Percentiles rank a stretch among this genome's conserved stretches.
These are phyloP conservation scores for Malurus melanocephalus DNA, from an alignment of 2,113 vertebrate species.

Conservation along the genomic window DNA sequence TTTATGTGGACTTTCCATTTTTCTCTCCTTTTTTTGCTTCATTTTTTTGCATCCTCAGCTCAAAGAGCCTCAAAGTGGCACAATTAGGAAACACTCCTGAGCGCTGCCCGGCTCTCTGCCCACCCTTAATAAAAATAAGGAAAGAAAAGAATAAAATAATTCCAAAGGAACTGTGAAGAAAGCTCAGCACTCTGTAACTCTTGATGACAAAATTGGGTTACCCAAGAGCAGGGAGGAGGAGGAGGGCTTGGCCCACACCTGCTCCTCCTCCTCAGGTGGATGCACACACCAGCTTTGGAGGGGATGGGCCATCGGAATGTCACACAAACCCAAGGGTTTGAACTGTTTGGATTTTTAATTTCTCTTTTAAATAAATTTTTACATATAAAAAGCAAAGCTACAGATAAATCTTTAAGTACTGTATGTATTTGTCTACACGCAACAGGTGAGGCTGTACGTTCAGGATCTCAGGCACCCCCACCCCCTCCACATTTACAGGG, in stretches of 20 bases:
- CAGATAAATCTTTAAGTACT: background rate
- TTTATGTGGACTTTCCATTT: background rate
- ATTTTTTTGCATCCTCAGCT: background rate
- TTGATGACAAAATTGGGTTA: background rate
- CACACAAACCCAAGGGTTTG: background rate
- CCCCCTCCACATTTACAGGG: background rate
- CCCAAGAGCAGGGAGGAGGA: background rate
- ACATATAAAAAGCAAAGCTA: background rate
- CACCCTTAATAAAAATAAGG: constrained; percentile 59
- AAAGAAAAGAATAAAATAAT: background rate
- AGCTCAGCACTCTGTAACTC: background rate
- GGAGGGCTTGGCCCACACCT: background rate
- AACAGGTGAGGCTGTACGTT: background rate
- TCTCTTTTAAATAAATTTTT: background rate
- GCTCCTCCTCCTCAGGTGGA: background rate
- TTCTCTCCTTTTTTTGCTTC: background rate
- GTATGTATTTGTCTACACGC: constrained; percentile 21
- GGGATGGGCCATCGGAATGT: background rate
- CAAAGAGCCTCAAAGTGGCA: constrained; percentile 68
- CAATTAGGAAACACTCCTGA: constrained; percentile 33
- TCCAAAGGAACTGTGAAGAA: background rate
- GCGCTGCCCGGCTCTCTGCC: constrained; percentile 70
- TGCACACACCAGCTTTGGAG: background rate
- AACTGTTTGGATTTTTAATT: background rate
- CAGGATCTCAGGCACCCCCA: background rate